Percentiles rank a stretch among this genome's conserved stretches.
These are phyloP conservation scores for Drosophila sechellia DNA, from an alignment of 1,140 invertebrate genomes.

Conservation along the genomic window DNA sequence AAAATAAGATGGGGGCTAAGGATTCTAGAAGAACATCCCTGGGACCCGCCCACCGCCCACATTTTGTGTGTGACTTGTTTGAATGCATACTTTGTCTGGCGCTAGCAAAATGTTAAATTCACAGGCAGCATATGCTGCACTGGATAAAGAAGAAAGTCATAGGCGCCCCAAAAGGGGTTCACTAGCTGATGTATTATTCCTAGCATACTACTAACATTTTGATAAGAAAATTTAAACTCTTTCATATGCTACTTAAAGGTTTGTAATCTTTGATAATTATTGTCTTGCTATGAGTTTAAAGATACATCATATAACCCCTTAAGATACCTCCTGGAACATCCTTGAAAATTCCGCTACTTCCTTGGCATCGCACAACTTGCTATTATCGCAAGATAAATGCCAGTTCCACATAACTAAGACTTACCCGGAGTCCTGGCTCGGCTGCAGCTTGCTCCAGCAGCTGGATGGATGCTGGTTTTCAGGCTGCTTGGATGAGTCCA, in stretches of 20 bases:
- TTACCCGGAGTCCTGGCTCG: conserved; percentile 47
- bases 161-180: conserved; percentile 2
- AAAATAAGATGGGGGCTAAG: conserved; percentile 15
- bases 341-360: neutral
- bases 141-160: conserved; percentile 10
- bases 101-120: conserved; percentile 58
- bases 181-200: neutral
- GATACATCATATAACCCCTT: neutral
- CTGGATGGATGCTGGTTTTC: conserved; percentile 17
- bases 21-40: conserved; percentile 24
- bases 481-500: conserved; percentile 30
- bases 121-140: conserved; percentile 49
- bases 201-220: neutral
- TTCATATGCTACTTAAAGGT: neutral
- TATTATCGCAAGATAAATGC: conserved; percentile 81
- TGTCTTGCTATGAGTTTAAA: neutral
- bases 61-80: conserved; percentile 51
- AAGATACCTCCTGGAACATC: neutral
- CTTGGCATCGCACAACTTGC: conserved; percentile 58
- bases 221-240: too few relatives aligned
- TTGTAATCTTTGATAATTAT: neutral
- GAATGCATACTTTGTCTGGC: conserved; percentile 63
- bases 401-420: conserved; percentile 73
- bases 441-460: conserved; percentile 34
- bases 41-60: conserved; percentile 6